These are phyloP conservation scores for Willowsia nigromaculata DNA, from an alignment of 2,888 invertebrate species.

Conservation along the genomic window DNA sequence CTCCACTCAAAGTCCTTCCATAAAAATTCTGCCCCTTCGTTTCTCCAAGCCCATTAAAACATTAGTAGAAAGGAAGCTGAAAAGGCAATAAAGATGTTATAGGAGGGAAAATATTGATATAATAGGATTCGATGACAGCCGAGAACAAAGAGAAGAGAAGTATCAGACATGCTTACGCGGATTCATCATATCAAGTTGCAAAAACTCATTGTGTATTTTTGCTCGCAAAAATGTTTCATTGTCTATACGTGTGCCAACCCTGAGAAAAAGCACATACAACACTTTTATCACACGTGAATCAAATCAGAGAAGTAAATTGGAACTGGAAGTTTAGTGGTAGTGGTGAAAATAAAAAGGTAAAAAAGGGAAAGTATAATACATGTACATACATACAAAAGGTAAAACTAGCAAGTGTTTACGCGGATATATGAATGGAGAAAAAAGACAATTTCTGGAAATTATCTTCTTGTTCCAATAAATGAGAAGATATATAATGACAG, in stretches of 20 bases:
- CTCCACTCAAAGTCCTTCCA: not conserved
- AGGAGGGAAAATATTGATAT: not conserved
- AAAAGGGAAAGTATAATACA: not conserved
- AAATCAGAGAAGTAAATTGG: slow-evolving; percentile 50
- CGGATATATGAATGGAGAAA: not conserved
- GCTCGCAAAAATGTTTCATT: not conserved
- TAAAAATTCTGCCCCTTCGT: not conserved
- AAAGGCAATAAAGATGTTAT: slow-evolving; percentile 5
- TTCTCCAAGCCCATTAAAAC: slow-evolving; percentile 19
- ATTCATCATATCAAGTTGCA: slow-evolving; percentile 38
- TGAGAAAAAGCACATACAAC: not conserved
- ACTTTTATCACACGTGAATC: slow-evolving; percentile 57
- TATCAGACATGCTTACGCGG: not conserved
- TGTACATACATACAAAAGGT: no score
- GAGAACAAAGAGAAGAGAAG: no score
- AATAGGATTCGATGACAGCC: not conserved
- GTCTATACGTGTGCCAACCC: not conserved
- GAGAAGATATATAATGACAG: slow-evolving; percentile 68
- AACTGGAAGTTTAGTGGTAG: not conserved
- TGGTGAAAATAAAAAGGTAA: not conserved
- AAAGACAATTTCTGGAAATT: slow-evolving; percentile 65
- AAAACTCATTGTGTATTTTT: slow-evolving; percentile 39
- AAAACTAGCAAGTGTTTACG: not conserved
- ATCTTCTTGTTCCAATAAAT: slow-evolving; percentile 69
- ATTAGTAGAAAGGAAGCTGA: not conserved